Evolutionary conservation across 1,140 invertebrate species (phyloP), one percentile per base, ranked within the genome.

Genomic region (Danaus plexippus): DNA sequence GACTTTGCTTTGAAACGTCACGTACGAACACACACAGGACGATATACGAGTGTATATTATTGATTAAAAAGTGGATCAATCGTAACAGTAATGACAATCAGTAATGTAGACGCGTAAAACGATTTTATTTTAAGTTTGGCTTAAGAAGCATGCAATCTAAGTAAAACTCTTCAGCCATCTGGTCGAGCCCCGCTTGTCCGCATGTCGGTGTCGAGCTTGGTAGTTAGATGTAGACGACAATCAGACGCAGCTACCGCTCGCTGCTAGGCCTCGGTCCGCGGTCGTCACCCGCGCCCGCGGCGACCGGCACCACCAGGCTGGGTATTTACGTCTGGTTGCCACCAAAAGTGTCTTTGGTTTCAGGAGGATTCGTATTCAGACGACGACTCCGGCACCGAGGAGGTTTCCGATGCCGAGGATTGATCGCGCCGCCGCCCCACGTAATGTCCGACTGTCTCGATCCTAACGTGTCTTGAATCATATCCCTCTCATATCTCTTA

Each of bases 331-430:
- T 80, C 77, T 80, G 74, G 67, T 66, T 61, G 57, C 63, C 59
- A 80, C 72, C 77, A 79, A 80, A 66, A 66, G 69, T 69, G 63
- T 75, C 66, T 84, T 85, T 85, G 75, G 58, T 86, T 86, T 80
- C 83, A 86, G 83, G 83, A 86, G 83, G 83, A 86, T 80, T 85
- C 81, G 59, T 83, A 79, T 66, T 85, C 80, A 45, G 81, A 83
- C 56, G 83, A 83, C 62, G 80, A 83, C 62, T 86, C 83, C 5
- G 80, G 83, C 57, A 84, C 80, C n/a, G 83, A 86, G 69, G 83
- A 86, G 66, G 73, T 86, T 42, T 83, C 83, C 10, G 83, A 85
- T 63, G 74, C 58, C 60, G 80, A 85, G 47, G 80, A 83, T 69
- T 84, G 82, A 85, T 70, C 7, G 22, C 2, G 22, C 22, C 22